These are phyloP conservation scores for Heliconius nattereri DNA, from an alignment of 1,140 invertebrate species.

Conservation along the genomic window DNA sequence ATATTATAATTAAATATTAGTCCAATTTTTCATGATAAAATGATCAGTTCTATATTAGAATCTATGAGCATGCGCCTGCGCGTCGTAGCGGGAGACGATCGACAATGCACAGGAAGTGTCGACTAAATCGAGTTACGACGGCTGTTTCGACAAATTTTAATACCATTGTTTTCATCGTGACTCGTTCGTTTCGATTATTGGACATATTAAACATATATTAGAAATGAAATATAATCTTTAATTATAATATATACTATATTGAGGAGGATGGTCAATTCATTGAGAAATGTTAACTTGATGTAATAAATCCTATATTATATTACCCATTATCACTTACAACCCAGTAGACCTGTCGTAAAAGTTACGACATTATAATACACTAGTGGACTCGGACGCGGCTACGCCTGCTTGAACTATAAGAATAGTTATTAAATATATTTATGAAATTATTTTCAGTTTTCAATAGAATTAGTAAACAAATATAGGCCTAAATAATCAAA, in stretches of 20 bases:
- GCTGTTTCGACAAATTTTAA: slow-evolving; percentile 66
- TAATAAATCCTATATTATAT: too few species aligned
- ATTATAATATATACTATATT: not conserved
- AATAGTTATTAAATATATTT: too few species aligned
- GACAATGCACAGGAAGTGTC: slow-evolving; percentile 77
- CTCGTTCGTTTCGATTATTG: slow-evolving; percentile 36
- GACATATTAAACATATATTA: not conserved
- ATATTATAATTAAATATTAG: too few species aligned
- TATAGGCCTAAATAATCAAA: too few species aligned
- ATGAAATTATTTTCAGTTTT: too few species aligned
- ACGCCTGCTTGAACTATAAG: too few species aligned
- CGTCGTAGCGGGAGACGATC: slow-evolving; percentile 55
- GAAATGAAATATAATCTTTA: not conserved
- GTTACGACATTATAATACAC: too few species aligned
- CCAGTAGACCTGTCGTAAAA: too few species aligned
- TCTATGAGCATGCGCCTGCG: slow-evolving; percentile 55
- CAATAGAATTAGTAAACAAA: too few species aligned
- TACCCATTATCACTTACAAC: too few species aligned
- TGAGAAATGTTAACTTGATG: not conserved
- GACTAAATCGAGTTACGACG: slow-evolving; percentile 72
- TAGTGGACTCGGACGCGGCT: too few species aligned
- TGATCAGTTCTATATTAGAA: slow-evolving; percentile 20
- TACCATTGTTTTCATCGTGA: slow-evolving; percentile 62
- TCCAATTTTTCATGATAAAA: not conserved
- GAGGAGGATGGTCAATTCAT: not conserved